Base-by-base conservation (phyloP, 2,113 vertebrate genomes). In the Pitta sordida region DNA sequence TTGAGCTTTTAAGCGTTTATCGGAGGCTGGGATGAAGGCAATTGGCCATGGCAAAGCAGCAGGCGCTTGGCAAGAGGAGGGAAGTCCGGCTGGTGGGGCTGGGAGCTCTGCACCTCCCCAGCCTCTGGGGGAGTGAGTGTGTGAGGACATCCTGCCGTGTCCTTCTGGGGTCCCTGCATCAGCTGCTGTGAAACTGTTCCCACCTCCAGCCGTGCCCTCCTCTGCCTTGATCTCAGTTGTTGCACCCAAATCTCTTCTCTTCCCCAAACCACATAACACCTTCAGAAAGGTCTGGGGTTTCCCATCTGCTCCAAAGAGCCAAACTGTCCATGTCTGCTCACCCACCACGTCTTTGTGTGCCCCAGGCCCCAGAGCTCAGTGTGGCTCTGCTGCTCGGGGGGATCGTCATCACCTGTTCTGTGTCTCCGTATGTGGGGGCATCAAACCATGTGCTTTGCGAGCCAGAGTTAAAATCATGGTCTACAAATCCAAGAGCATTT, bases 1-100 rank as follows among this genome's bases (percentile, higher is more conserved):
- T 91, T 91, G 95, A 96, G 97, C 97, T 98, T 98, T 98, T 97
- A 97, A 98, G 97, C 96, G 52, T 97, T 98, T 97, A 98, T 97
- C 34, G 65, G 88, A 64, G 74, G 94, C 95, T 79, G 95, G 86
- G 93, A 83, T 48, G 86, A 95, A 91, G 86, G 94, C 92, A 79
- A 97, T 95, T 95, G 69, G 95, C 96, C 64, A 58, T 80, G 62
- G 86, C 49, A 96, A 94, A 97, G 96, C 95, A 92, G 97, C 90
- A 95, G 94, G 96, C 80, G 21, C 86, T 96, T 48, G 18, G 95
- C 93, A 88, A 88, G 91, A 90, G 75, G 43, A 74, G 62, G 21
- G 53, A 27, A 64, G 46, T 15, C 9, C 43, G 48, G 23, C 39
- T 56, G 49, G 11, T 67, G 69, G 27, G 17, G 11, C 20, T 29